Conservation (phyloP, 1,140 invertebrate species). For the Monomorium pharaonis region DNA sequence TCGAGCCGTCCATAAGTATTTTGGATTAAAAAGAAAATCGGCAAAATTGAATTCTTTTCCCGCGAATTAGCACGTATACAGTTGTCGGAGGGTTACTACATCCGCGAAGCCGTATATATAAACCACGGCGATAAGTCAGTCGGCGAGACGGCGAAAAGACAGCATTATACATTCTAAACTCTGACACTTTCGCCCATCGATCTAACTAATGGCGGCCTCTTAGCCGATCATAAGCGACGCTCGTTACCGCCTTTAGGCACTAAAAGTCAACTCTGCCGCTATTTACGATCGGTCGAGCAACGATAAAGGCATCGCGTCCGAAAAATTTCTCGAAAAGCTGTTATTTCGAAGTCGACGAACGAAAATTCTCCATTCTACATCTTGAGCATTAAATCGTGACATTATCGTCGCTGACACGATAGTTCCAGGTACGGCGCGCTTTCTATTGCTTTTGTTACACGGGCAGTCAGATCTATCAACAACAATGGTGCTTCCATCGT, state of each 20-base stretch:
- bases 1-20: not conserved
- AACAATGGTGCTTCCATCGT: conserved; percentile 15
- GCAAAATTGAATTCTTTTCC: conserved; percentile 31
- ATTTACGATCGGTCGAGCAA: conserved; percentile 57
- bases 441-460: conserved; percentile 54
- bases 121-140: conserved; percentile 12
- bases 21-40: conserved; percentile 23
- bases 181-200: conserved; percentile 68
- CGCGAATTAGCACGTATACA: conserved; percentile 7
- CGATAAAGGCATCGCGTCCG: conserved; percentile 44
- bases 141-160: conserved; percentile 34
- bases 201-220: conserved; percentile 62
- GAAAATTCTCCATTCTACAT: conserved; percentile 16
- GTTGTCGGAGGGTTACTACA: not conserved
- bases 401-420: not conserved
- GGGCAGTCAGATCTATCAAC: not conserved
- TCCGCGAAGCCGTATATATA: not conserved
- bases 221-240: conserved; percentile 53
- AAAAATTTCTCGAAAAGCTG: conserved; percentile 1
- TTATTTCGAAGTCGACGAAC: not conserved
- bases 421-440: conserved; percentile 17
- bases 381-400: not conserved
- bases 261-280: conserved; percentile 49
- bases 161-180: conserved; percentile 46
- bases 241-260: conserved; percentile 57